Percentiles rank a stretch among this genome's conserved stretches.
Evolutionary conservation across 1,140 invertebrate genomes (phyloP).

Genomic region (Uloborus diversus): DNA sequence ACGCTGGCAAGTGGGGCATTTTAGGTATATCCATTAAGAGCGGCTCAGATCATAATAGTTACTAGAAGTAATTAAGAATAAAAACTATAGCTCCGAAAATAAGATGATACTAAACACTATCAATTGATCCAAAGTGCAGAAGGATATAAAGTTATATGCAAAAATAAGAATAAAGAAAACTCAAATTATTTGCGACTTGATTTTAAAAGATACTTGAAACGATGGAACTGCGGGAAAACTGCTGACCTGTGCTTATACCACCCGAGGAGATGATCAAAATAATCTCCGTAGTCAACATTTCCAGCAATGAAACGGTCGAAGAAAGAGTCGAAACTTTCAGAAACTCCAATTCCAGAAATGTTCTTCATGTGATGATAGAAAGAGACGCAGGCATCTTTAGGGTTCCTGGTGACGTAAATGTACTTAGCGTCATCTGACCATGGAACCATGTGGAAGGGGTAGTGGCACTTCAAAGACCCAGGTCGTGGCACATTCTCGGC

Average conservation of each 20-base stretch:
- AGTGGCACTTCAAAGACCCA: constrained; percentile 68
- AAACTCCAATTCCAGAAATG: not conserved
- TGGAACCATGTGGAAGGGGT: constrained; percentile 67
- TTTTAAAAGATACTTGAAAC: too few species aligned
- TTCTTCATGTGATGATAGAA: constrained; percentile 55
- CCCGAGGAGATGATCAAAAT: constrained; percentile 63
- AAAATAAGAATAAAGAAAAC: constrained; percentile 69
- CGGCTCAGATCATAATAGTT: too few species aligned
- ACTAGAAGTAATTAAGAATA: too few species aligned
- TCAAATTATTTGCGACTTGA: constrained; percentile 58
- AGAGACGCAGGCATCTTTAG: constrained; percentile 58
- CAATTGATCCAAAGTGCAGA: not conserved
- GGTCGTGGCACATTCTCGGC: constrained; percentile 2
- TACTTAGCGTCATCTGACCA: constrained; percentile 66
- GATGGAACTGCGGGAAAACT: too few species aligned
- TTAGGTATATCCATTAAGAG: too few species aligned
- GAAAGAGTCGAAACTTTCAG: constrained; percentile 63
- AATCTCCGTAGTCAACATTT: constrained; percentile 63
- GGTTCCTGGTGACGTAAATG: constrained; percentile 59
- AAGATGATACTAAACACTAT: too few species aligned
- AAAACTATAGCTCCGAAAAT: too few species aligned
- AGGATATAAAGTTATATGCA: constrained; percentile 47
- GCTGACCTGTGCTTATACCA: constrained; percentile 63
- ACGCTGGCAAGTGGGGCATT: too few species aligned
- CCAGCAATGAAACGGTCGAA: constrained; percentile 63